phyloP scores from a whole-genome alignment of 2,797 vertebrate species.

The Cyclura pinguis region DNA sequence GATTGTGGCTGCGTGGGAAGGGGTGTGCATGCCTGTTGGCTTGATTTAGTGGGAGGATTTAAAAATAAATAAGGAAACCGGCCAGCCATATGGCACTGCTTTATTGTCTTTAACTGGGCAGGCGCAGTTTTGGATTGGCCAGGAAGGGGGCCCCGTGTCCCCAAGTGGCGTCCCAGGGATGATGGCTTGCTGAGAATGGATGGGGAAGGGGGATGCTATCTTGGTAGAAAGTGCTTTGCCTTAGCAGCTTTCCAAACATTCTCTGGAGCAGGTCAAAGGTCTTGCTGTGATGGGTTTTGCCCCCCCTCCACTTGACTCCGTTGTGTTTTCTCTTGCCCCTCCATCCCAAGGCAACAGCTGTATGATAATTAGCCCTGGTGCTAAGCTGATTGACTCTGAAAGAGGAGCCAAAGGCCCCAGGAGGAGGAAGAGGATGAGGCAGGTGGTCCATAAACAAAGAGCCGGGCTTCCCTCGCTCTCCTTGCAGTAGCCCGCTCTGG shows the following conservation, averaged over 20 bases:
- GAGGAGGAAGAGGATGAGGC: conserved; percentile 35
- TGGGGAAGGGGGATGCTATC: no score
- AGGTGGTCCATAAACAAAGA: conserved; percentile 71
- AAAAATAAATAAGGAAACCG: neutral
- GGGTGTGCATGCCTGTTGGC: conserved; percentile 5
- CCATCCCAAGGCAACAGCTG: conserved; percentile 80
- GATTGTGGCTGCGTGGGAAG: rapidly evolving
- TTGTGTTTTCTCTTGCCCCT: conserved; percentile 6
- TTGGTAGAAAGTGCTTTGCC: neutral
- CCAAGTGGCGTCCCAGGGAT: neutral
- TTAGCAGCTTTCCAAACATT: neutral
- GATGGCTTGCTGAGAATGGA: neutral
- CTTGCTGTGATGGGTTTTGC: neutral
- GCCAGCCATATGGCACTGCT: conserved; percentile 45
- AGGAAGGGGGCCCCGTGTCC: neutral
- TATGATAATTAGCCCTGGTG: conserved; percentile 84
- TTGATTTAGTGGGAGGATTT: conserved; percentile 51
- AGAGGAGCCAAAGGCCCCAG: conserved; percentile 20
- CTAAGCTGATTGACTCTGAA: conserved; percentile 66
- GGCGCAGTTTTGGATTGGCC: neutral
- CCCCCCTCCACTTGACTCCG: conserved; percentile 37
- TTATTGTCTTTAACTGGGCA: neutral
- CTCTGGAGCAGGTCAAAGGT: conserved; percentile 43
- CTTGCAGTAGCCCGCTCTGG: conserved; percentile 1
- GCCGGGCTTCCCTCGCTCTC: conserved; percentile 35